Conservation (phyloP, 2,797 vertebrate species). For the Characodon lateralis region DNA sequence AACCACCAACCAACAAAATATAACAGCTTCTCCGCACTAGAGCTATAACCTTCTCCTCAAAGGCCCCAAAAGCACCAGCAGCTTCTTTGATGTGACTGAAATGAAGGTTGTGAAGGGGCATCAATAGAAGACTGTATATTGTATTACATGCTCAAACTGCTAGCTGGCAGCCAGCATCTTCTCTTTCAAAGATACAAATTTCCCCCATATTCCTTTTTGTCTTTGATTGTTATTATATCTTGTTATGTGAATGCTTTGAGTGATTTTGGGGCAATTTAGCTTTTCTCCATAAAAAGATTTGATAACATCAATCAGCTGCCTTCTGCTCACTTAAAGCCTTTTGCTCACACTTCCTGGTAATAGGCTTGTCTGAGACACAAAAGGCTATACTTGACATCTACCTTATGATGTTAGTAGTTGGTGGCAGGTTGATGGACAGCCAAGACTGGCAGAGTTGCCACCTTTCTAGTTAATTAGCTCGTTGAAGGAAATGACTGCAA, state of each 20-base stretch:
- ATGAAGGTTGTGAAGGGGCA: slow-evolving; percentile 63
- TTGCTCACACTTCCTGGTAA: slow-evolving; percentile 76
- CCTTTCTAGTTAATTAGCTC: slow-evolving; percentile 87
- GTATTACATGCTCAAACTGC: slow-evolving; percentile 35
- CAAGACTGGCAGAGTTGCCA: slow-evolving; percentile 82
- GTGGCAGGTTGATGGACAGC: slow-evolving; percentile 87
- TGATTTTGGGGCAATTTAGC: slow-evolving; percentile 21
- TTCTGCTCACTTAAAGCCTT: slow-evolving; percentile 61
- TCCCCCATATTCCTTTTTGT: slow-evolving; percentile 14
- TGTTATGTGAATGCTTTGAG: slow-evolving; percentile 18
- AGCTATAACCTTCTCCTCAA: slow-evolving; percentile 69
- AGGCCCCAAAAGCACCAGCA: slow-evolving; percentile 53
- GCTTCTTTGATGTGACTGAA: slow-evolving; percentile 56
- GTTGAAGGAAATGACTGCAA: slow-evolving; percentile 83
- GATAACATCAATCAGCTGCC: slow-evolving; percentile 60
- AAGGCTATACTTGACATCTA: slow-evolving; percentile 87
- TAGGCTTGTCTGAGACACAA: slow-evolving; percentile 85
- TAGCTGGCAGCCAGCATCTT: slow-evolving; percentile 39
- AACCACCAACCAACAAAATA: slow-evolving; percentile 68
- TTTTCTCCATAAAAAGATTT: slow-evolving; percentile 55
- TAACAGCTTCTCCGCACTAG: slow-evolving; percentile 60
- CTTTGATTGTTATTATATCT: slow-evolving; percentile 36
- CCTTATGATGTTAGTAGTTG: slow-evolving; percentile 85
- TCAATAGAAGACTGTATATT: slow-evolving; percentile 44
- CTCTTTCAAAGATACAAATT: slow-evolving; percentile 27